phyloP scores from a whole-genome alignment of 2,797 vertebrate species.

The Emys orbicularis region DNA sequence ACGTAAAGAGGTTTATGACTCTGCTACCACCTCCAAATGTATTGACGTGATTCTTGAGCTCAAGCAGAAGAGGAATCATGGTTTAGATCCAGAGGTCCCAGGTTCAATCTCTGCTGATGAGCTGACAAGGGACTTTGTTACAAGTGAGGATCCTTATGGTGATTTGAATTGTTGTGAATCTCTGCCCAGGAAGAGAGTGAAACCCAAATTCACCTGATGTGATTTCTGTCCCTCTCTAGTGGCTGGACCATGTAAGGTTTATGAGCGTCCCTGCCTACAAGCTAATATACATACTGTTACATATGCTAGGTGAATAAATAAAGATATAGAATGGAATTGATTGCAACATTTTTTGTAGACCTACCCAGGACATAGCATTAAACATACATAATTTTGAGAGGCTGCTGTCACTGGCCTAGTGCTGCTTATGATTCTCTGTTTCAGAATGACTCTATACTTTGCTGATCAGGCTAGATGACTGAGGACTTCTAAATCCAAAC shows the following conservation, averaged over 20 bases:
- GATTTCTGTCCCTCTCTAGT: not conserved
- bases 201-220: not conserved
- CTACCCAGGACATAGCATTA: not conserved
- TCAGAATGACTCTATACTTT: not conserved
- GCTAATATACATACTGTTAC: not conserved
- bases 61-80: not conserved
- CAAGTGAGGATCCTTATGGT: not conserved
- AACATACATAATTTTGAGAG: not conserved
- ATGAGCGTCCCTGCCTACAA: rapidly evolving
- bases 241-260: not conserved
- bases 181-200: not conserved
- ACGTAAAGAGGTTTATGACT: not conserved
- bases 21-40: not conserved
- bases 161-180: not conserved
- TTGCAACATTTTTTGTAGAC: not conserved
- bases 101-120: not conserved
- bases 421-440: not conserved
- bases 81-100: rapidly evolving
- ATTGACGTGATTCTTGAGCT: not conserved
- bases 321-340: not conserved
- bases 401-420: not conserved
- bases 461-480: not conserved
- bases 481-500: not conserved
- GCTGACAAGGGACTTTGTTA: not conserved
- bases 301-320: not conserved